A percentile compares a stretch with the other conserved stretches of the same genome.
Evolutionary conservation across 2,113 vertebrate genomes (phyloP).

Genomic region (Aix galericulata): DNA sequence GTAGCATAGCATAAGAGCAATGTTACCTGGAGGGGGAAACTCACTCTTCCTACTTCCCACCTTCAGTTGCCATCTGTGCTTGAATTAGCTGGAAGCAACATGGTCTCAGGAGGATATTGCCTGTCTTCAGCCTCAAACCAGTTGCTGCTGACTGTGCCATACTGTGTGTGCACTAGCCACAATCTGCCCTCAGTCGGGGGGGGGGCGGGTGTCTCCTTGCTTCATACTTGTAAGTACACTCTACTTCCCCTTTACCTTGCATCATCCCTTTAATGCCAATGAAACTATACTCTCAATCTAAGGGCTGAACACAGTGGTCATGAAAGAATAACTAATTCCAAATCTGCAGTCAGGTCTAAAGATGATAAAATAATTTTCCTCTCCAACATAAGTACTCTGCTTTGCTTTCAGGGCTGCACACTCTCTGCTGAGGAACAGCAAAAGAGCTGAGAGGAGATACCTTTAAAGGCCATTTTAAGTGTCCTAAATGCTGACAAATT

Average conservation of each 20-base stretch:
- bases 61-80: slow-evolving; percentile 3
- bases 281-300: neutral
- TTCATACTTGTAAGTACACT: neutral
- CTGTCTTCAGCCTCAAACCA: neutral
- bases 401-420: neutral
- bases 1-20: neutral
- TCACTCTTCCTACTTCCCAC: slow-evolving; percentile 11
- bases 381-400: neutral
- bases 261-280: neutral
- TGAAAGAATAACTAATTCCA: neutral
- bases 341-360: neutral
- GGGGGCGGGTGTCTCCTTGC: neutral
- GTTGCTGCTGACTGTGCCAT: neutral
- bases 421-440: neutral
- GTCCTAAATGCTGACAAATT: neutral
- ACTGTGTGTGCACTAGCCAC: neutral
- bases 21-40: neutral
- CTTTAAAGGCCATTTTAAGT: neutral
- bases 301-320: neutral
- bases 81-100: neutral
- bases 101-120: neutral
- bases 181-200: neutral
- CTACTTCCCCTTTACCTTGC: neutral
- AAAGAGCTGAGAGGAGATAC: neutral
- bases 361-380: neutral